Evolutionary conservation across 2,888 invertebrate species (phyloP).

Genomic region (Parnassius glacialis): DNA sequence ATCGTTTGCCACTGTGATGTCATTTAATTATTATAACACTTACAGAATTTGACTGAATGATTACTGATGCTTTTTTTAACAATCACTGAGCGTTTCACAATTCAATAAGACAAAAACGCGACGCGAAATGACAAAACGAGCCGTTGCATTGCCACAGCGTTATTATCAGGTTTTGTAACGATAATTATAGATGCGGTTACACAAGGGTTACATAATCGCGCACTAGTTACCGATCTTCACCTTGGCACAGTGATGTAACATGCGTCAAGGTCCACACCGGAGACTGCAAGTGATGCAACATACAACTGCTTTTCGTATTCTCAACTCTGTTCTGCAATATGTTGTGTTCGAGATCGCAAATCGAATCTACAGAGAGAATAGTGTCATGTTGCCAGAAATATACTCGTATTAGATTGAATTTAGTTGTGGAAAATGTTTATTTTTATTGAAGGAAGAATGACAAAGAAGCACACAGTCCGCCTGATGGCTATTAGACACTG

Average conservation of each 20-base stretch:
- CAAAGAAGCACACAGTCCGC: too few relatives aligned
- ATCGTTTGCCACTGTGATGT: too few relatives aligned
- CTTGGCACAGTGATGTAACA: slow-evolving; percentile 43
- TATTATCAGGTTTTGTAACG: slow-evolving; percentile 21
- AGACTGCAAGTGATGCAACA: slow-evolving; percentile 26
- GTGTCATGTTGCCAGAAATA: too few relatives aligned
- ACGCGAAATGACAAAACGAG: slow-evolving; percentile 22
- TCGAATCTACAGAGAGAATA: slow-evolving; percentile 3
- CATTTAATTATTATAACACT: too few relatives aligned
- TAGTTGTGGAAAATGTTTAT: too few relatives aligned
- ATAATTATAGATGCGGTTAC: slow-evolving; percentile 31
- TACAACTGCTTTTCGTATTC: slow-evolving; percentile 10
- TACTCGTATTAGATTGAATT: too few relatives aligned
- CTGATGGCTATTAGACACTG: too few relatives aligned
- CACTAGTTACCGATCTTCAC: slow-evolving; percentile 46
- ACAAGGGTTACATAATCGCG: slow-evolving; percentile 32
- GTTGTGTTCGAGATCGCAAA: not conserved
- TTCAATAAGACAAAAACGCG: slow-evolving; percentile 13
- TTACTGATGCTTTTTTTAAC: too few relatives aligned
- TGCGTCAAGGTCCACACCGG: slow-evolving; percentile 43
- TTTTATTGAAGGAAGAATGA: too few relatives aligned
- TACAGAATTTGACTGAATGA: too few relatives aligned
- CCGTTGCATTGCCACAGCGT: slow-evolving; percentile 14
- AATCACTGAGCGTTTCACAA: slow-evolving; percentile 1
- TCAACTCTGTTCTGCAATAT: slow-evolving; percentile 21